phyloP scores from a whole-genome alignment of 1,140 invertebrate genomes.

The Eulimnadia texana region DNA sequence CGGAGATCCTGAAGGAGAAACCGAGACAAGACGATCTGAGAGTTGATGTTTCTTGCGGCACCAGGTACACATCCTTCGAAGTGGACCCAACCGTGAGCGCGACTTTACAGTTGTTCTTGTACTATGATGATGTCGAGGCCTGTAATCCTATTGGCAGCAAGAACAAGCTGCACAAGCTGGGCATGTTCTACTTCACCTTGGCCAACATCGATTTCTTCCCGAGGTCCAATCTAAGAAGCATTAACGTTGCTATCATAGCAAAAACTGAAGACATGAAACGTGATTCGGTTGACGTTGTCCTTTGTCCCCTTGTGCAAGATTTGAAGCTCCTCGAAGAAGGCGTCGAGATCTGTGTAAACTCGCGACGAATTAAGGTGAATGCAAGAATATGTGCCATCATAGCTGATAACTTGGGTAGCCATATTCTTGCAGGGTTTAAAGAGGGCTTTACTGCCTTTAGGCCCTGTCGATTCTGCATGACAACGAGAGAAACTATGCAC shows the following conservation, averaged over 20 bases:
- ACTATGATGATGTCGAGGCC: constrained; percentile 7
- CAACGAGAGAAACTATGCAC: background rate
- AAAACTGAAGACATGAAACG: background rate
- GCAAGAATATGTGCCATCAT: background rate
- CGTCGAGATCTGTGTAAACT: background rate
- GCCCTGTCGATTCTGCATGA: background rate
- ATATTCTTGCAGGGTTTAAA: background rate
- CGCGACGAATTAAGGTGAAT: background rate
- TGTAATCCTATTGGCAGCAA: background rate
- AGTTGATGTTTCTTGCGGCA: background rate
- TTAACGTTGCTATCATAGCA: background rate
- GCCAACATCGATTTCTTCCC: background rate
- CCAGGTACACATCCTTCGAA: background rate
- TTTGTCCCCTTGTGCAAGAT: background rate
- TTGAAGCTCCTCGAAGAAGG: background rate
- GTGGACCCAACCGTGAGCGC: background rate
- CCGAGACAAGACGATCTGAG: background rate
- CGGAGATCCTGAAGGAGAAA: background rate
- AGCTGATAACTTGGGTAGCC: background rate
- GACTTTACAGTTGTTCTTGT: background rate
- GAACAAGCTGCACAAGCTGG: background rate
- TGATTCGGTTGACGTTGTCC: background rate
- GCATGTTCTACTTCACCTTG: constrained; percentile 1
- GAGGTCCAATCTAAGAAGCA: background rate
- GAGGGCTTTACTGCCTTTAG: background rate